phyloP scores from a whole-genome alignment of 2,888 invertebrate genomes.

The Hanleya hanleyi region DNA sequence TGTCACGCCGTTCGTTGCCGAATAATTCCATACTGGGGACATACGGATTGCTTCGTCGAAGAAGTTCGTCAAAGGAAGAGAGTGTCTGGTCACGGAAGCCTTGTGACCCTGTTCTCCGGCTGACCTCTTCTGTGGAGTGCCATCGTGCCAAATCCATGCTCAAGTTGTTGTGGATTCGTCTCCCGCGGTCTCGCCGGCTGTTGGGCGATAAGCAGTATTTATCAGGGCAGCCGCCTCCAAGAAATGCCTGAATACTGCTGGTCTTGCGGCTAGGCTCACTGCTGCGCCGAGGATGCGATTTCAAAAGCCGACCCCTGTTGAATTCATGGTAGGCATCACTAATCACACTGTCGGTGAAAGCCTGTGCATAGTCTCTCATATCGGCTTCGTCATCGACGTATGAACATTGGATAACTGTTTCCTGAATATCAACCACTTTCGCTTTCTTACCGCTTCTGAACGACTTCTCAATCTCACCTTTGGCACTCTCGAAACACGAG shows the following conservation, averaged over 20 bases:
- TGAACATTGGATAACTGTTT: not conserved
- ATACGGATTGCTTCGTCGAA: not conserved
- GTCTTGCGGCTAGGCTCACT: constrained; percentile 58
- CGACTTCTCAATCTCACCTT: not conserved
- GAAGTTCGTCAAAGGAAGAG: not conserved
- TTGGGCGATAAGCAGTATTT: not conserved
- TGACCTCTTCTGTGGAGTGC: not conserved
- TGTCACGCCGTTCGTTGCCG: constrained; percentile 24
- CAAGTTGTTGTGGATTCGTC: not conserved
- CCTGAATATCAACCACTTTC: not conserved
- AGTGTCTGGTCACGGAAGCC: not conserved
- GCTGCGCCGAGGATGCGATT: constrained; percentile 50
- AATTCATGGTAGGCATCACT: not conserved
- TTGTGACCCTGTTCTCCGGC: not conserved
- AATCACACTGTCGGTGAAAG: not conserved
- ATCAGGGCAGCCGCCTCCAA: not conserved
- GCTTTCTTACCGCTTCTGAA: no score
- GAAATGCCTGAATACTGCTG: not conserved
- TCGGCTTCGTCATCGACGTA: not conserved
- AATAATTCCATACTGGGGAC: constrained; percentile 34
- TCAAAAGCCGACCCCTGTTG: not conserved
- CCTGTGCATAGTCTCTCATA: not conserved
- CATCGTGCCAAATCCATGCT: not conserved
- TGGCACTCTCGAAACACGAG: not conserved
- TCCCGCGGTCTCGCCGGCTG: not conserved